These are phyloP conservation scores for Pelusios castaneus DNA, from an alignment of 2,113 vertebrate genomes.

Conservation along the genomic window DNA sequence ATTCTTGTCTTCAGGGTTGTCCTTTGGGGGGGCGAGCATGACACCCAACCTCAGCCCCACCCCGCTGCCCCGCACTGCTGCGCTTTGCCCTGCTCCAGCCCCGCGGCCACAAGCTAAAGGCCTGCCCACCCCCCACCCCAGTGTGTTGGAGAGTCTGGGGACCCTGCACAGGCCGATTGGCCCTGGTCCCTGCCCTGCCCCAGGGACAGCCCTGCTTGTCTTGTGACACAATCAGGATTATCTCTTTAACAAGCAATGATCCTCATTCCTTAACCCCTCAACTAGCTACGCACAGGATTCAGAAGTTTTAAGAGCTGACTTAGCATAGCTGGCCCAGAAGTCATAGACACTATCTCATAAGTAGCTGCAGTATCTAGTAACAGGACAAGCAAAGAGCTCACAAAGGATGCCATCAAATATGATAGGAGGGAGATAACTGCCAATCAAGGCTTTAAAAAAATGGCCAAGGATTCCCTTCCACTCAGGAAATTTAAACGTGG, in stretches of 20 bases:
- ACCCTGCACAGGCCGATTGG: too few relatives aligned
- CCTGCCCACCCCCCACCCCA: too few relatives aligned
- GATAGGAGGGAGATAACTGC: not conserved
- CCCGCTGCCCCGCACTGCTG: too few relatives aligned
- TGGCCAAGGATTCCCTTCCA: not conserved
- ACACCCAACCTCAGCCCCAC: too few relatives aligned
- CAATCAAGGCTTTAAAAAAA: not conserved
- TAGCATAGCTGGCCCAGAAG: not conserved
- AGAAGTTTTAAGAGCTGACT: not conserved
- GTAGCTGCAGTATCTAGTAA: not conserved
- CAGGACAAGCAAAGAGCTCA: not conserved
- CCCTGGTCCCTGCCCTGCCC: too few relatives aligned
- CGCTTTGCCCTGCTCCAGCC: too few relatives aligned
- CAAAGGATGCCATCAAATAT: not conserved
- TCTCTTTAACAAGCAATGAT: not conserved
- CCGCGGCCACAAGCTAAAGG: too few relatives aligned
- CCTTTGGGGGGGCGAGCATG: too few relatives aligned
- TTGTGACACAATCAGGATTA: not conserved
- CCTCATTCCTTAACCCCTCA: not conserved
- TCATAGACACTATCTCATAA: not conserved
- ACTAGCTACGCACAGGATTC: not conserved
- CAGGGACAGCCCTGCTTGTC: too few relatives aligned
- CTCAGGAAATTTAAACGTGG: not conserved
- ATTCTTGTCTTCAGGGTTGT: too few relatives aligned
- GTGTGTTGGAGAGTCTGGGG: too few relatives aligned